phyloP scores from a whole-genome alignment of 2,113 vertebrate species.

The Chionodraco myersi region DNA sequence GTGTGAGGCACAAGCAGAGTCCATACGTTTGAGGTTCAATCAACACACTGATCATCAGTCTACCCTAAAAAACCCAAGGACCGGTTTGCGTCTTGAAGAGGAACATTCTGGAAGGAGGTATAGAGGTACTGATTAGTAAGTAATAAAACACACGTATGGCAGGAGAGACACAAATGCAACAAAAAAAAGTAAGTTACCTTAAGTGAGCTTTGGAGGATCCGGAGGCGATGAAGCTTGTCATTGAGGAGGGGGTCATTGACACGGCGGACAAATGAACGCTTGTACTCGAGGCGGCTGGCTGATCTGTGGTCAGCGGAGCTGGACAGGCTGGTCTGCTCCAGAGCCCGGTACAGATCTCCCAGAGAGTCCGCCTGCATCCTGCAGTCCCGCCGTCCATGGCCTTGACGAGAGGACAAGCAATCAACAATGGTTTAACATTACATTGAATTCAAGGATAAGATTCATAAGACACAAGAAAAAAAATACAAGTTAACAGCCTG shows the following conservation, averaged over 20 bases:
- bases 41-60: constrained; percentile 33
- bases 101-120: constrained; percentile 88
- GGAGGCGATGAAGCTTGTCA: constrained; percentile 96
- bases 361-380: constrained; percentile 91
- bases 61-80: constrained; percentile 91
- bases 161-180: not conserved
- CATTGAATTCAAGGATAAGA: not conserved
- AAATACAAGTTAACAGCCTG: not conserved
- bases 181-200: constrained; percentile 84
- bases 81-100: constrained; percentile 90
- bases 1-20: constrained; percentile 60
- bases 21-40: constrained; percentile 6
- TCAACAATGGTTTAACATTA: not conserved
- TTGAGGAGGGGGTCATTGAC: constrained; percentile 95
- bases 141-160: not conserved
- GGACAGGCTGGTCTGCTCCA: constrained; percentile 94
- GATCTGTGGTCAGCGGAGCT: constrained; percentile 90
- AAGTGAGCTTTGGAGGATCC: constrained; percentile 96
- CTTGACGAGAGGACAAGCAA: constrained; percentile 59
- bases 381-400: constrained; percentile 80
- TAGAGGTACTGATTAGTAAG: constrained; percentile 6
- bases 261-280: constrained; percentile 93
- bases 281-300: constrained; percentile 94
- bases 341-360: constrained; percentile 94
- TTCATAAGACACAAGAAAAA: not conserved